Evolutionary conservation across 2,113 vertebrate species (phyloP).

Genomic region (Myiozetetes cayanensis): DNA sequence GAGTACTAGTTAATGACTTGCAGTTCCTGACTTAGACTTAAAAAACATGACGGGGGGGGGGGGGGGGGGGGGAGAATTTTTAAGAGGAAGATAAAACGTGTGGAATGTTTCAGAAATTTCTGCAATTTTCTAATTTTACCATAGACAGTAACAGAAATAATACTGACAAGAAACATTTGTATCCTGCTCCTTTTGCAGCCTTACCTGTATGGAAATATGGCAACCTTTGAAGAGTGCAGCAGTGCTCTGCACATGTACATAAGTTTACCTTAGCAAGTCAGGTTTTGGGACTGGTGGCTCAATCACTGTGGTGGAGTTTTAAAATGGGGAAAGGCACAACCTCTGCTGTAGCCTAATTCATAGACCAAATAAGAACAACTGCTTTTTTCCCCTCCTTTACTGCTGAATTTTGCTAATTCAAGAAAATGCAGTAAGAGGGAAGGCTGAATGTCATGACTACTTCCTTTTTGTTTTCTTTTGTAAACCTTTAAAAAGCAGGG

Average conservation of each 20-base stretch:
- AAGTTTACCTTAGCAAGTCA: not conserved
- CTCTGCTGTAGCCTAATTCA: not conserved
- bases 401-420: not conserved
- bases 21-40: not conserved
- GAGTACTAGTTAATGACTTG: not conserved
- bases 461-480: not conserved
- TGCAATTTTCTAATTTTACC: conserved; percentile 10
- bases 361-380: not conserved
- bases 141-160: not conserved
- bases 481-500: not conserved
- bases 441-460: not conserved
- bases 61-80: not conserved
- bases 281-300: not conserved
- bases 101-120: not conserved
- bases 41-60: not conserved
- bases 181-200: not conserved
- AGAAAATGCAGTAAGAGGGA: not conserved
- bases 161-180: not conserved
- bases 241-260: rapidly evolving
- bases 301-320: not conserved
- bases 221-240: not conserved
- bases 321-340: not conserved
- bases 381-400: not conserved
- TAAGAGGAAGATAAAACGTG: not conserved
- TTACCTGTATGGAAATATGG: not conserved